phyloP scores from a whole-genome alignment of 2,113 vertebrate genomes.

The Colistium nudipinnis region DNA sequence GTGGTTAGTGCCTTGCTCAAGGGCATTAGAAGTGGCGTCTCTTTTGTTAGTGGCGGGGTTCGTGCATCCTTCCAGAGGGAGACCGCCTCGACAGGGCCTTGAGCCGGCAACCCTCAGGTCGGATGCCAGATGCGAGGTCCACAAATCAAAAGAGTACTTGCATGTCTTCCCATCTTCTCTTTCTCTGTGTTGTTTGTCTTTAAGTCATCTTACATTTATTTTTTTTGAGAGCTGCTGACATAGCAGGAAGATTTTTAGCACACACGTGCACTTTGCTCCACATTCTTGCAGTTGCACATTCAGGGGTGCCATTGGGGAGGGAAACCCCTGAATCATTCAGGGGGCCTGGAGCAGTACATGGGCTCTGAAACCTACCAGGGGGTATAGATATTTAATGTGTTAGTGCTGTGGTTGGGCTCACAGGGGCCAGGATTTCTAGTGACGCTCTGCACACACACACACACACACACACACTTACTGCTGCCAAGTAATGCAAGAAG shows the following conservation, averaged over 20 bases:
- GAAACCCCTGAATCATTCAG: conserved; percentile 54
- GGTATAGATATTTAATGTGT: conserved; percentile 58
- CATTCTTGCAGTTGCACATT: conserved; percentile 18
- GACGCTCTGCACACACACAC: neutral
- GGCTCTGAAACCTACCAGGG: conserved; percentile 23
- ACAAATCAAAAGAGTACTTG: no score
- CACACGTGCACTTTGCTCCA: conserved; percentile 18
- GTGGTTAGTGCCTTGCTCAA: no score
- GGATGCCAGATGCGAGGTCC: no score
- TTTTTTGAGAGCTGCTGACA: conserved; percentile 37
- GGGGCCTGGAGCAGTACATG: conserved; percentile 17
- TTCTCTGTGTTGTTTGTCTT: neutral
- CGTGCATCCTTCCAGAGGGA: no score
- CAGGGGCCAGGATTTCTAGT: neutral
- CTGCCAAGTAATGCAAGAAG: neutral
- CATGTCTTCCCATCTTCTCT: neutral
- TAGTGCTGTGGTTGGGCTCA: conserved; percentile 7
- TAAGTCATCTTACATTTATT: neutral
- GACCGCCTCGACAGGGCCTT: no score
- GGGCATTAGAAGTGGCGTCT: no score
- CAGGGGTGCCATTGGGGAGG: conserved; percentile 3
- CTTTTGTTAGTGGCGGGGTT: no score
- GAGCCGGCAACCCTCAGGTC: no score
- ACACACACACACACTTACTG: neutral
- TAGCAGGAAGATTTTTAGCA: conserved; percentile 6